phyloP scores from a whole-genome alignment of 30 jellyfish, hydroid and myxozoan species.

The Aurelia sp. region DNA sequence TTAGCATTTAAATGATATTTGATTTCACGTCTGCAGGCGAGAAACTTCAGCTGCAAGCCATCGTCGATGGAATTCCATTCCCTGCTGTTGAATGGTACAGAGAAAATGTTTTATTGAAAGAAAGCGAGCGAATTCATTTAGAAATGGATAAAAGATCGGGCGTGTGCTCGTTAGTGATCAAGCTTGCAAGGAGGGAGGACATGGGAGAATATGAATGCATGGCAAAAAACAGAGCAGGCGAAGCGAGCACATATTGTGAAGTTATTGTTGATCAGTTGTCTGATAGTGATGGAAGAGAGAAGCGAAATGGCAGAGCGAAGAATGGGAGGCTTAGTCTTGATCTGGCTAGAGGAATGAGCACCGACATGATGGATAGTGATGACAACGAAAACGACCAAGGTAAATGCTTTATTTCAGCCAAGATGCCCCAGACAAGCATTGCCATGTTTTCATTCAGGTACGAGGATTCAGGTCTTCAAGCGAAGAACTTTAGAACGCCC shows the following conservation, averaged over 20 bases:
- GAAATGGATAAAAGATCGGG: conserved; percentile 67
- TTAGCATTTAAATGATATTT: background rate
- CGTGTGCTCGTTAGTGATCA: conserved; percentile 63
- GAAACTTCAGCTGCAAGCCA: conserved; percentile 49
- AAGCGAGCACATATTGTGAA: conserved; percentile 95
- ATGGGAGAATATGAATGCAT: conserved; percentile 94
- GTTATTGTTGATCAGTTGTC: conserved; percentile 54
- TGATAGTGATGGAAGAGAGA: conserved; percentile 27
- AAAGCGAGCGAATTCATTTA: conserved; percentile 8
- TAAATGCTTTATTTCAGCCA: background rate
- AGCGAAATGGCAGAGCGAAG: conserved; percentile 21
- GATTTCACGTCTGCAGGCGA: conserved; percentile 34
- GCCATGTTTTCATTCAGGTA: too few relatives aligned
- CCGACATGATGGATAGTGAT: conserved; percentile 67
- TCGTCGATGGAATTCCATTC: conserved; percentile 70
- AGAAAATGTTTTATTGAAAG: conserved; percentile 48
- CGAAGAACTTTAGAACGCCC: too few relatives aligned
- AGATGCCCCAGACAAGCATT: too few relatives aligned
- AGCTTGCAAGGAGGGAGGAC: conserved; percentile 53
- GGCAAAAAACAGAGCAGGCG: conserved; percentile 96
- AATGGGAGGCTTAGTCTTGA: conserved; percentile 11
- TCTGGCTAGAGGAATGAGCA: conserved; percentile 65
- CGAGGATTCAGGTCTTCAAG: too few relatives aligned
- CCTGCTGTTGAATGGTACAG: conserved; percentile 71
- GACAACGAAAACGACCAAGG: conserved; percentile 10